Evolutionary conservation across 2,888 invertebrate genomes (phyloP).

Genomic region (Pristionchus maxplancki): DNA sequence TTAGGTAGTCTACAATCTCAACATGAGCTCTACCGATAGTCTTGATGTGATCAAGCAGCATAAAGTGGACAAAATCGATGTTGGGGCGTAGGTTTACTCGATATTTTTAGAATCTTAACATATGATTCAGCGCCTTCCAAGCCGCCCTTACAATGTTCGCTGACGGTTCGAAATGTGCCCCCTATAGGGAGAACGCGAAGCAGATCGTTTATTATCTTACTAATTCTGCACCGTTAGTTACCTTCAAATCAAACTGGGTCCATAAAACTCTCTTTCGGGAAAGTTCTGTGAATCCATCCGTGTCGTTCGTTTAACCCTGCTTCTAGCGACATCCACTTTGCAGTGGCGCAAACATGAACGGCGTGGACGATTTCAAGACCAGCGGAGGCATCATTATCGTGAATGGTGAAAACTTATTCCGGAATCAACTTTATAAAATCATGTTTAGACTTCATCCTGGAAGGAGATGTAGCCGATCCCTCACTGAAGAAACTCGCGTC

Average conservation of each 20-base stretch:
- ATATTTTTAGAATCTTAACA: neutral
- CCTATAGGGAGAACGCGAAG: neutral
- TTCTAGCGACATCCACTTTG: neutral
- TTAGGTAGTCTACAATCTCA: no score
- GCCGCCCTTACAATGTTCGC: neutral
- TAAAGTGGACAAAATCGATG: neutral
- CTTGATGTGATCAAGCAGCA: neutral
- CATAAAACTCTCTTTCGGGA: no score
- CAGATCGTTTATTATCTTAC: neutral
- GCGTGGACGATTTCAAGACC: neutral
- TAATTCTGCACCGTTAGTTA: neutral
- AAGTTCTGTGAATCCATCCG: no score
- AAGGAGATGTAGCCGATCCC: neutral
- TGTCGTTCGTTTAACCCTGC: no score
- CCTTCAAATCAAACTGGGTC: neutral
- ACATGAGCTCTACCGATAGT: neutral
- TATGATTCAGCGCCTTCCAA: neutral
- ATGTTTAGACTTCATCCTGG: neutral
- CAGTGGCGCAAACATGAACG: slow-evolving; percentile 2
- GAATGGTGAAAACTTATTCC: no score
- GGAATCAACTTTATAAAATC: neutral
- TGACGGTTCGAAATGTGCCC: neutral
- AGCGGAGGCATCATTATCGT: neutral
- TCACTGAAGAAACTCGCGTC: neutral
- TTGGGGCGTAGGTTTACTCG: neutral